Evolutionary conservation across 2,888 invertebrate species (phyloP), one percentile per base, ranked within the genome.

Genomic region (Oligia strigilis): DNA sequence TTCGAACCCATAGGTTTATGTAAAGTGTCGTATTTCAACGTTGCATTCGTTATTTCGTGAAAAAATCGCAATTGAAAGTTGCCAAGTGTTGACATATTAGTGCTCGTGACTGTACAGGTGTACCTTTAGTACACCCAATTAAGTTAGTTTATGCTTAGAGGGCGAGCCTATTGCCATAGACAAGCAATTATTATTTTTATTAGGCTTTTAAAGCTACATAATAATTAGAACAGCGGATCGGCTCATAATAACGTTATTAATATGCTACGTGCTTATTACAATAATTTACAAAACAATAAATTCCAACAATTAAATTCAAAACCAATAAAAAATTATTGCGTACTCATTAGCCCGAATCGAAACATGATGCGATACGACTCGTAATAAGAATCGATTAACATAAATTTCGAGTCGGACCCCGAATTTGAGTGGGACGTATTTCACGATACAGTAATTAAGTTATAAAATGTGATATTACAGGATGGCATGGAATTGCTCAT

Each of bases 341-440:
- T 43, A 49, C 80, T 83, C 86, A 83, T 83, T 80, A 83, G 70
- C 36, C 72, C 62, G 70, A 81, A 82, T 81, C 80, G 73, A 76
- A 78, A 78, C 75, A 87, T 73, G 81, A 67, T 62, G 36, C 74
- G 62, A 81, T 73, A 65, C 72, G 78, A 74, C 64, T 72, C 78
- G 87, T 83, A 89, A 89, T 87, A 85, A 85, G 82, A 80, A 75
- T 80, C 87, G 84, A 89, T 89, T 88, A 77, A 72, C 88, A 89
- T 89, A 88, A 88, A 88, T 89, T 87, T 79, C 64, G 82, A 70
- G 80, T 78, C 52, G 65, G 79, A 80, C 77, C 78, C 60, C 75
- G 66, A 83, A 88, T 85, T 87, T 82, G 82, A 88, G 77, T 77
- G 78, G 74, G n/a, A 69, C 83, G 84, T 84, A 86, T 89, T 86